A percentile compares a stretch with the other conserved stretches of the same genome.
Evolutionary conservation across 2,113 vertebrate species (phyloP).

Genomic region (Callospermophilus lateralis): DNA sequence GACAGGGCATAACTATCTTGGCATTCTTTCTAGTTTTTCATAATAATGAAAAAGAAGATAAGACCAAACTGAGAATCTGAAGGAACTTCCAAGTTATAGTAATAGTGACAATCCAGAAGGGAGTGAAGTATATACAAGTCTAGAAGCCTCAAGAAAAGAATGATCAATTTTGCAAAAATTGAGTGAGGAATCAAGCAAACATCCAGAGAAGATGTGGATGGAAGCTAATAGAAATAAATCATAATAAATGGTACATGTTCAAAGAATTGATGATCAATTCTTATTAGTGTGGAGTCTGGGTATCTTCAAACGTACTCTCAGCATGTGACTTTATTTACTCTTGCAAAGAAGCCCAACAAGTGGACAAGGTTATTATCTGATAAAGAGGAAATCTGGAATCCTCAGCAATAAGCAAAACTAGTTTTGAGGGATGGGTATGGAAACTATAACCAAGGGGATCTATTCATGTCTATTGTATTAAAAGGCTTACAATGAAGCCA

Average conservation of each 20-base stretch:
- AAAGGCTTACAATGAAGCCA: not conserved
- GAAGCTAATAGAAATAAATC: not conserved
- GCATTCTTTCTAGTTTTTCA: not conserved
- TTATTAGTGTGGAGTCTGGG: not conserved
- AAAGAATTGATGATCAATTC: not conserved
- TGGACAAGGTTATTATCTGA: not conserved
- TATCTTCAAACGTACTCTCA: not conserved
- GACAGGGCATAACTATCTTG: not conserved
- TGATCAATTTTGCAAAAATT: not conserved
- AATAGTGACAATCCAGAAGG: not conserved
- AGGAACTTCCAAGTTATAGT: slow-evolving; percentile 6
- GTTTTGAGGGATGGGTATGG: not conserved
- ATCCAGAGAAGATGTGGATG: not conserved
- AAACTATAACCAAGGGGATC: not conserved
- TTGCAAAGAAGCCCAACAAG: not conserved
- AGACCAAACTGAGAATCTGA: not conserved
- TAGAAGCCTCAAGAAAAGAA: not conserved
- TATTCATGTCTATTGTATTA: not conserved
- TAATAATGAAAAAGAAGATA: not conserved
- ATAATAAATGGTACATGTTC: not conserved
- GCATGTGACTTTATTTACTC: not conserved
- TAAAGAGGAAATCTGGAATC: not conserved
- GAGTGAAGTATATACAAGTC: not conserved
- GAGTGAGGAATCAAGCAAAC: not conserved
- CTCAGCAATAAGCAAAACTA: not conserved